phyloP scores from a whole-genome alignment of 1,140 invertebrate genomes.

The Caenorhabditis elegans region WBcel235 BX284604.4:10696501-10697000 shows the following conservation, averaged over 20 bases:
- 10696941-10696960: too few species aligned
- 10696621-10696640: not conserved
- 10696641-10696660: not conserved
- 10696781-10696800: not conserved
- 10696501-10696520: slow-evolving; percentile 1
- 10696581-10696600: not conserved
- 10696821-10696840: too few species aligned
- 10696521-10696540: not conserved
- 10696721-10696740: slow-evolving; percentile 1
- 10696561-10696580: not conserved
- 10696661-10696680: not conserved
- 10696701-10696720: not conserved
- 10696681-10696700: not conserved
- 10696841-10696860: too few species aligned
- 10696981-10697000: not conserved
- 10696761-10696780: not conserved
- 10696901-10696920: not conserved
- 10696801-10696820: not conserved
- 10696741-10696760: not conserved
- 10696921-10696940: too few species aligned
- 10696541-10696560: not conserved
- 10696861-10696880: too few species aligned
- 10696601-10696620: not conserved
- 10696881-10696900: not conserved
- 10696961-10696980: too few species aligned